Conservation (phyloP, 2,797 vertebrate species). For the Mareca penelope region DNA sequence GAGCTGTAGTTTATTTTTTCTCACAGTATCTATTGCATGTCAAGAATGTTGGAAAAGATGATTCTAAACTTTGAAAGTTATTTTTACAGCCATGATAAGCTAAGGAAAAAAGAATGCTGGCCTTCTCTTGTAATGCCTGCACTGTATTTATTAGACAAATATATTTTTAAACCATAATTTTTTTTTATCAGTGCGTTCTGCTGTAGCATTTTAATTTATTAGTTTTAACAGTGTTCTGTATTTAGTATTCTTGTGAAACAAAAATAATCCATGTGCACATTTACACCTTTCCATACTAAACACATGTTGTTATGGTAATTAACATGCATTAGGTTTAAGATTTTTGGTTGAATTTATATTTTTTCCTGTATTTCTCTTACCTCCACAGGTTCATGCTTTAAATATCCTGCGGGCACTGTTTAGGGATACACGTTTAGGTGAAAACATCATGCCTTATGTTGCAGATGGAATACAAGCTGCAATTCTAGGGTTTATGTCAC, state of each 20-base stretch:
- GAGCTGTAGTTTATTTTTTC: slow-evolving; percentile 52
- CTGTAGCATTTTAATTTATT: neutral
- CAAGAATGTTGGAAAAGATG: slow-evolving; percentile 57
- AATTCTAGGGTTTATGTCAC: slow-evolving; percentile 92
- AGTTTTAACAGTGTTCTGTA: neutral
- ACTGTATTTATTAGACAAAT: neutral
- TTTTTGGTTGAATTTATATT: neutral
- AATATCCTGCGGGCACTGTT: slow-evolving; percentile 95
- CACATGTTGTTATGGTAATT: neutral
- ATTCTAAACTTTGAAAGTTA: slow-evolving; percentile 26
- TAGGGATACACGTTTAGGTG: slow-evolving; percentile 91
- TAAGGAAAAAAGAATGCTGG: slow-evolving; percentile 49
- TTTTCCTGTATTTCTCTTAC: neutral
- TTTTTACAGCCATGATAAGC: slow-evolving; percentile 43
- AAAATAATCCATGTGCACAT: too few relatives aligned
- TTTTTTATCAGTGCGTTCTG: neutral
- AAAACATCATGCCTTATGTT: slow-evolving; percentile 92
- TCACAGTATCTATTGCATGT: slow-evolving; percentile 19
- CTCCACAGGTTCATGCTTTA: slow-evolving; percentile 90
- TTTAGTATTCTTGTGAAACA: neutral
- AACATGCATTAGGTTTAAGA: neutral
- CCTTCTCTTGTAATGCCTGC: neutral
- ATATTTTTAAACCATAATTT: neutral
- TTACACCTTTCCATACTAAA: too few relatives aligned
- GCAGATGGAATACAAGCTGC: slow-evolving; percentile 92